Conservation (phyloP, 1,140 invertebrate species). For the Cardiocondyla obscurior region DNA sequence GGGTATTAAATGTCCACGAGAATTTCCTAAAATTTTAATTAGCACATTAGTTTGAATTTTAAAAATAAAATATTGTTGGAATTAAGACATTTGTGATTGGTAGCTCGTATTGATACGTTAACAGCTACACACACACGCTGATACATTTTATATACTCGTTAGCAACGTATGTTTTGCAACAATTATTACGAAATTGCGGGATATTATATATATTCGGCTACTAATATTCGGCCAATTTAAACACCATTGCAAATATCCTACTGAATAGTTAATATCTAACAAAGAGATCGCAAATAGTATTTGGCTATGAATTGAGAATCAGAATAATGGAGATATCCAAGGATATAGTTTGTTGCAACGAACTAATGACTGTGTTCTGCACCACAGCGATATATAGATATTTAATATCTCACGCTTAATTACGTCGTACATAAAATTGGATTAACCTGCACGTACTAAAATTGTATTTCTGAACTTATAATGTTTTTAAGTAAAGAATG, state of each 20-base stretch:
- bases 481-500: too few species aligned
- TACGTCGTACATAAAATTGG: background rate
- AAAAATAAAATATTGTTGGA: background rate
- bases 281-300: background rate
- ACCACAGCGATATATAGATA: background rate
- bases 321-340: background rate
- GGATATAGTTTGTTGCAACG: background rate
- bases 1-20: background rate
- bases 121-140: too few species aligned
- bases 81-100: background rate
- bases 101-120: too few species aligned
- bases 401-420: background rate
- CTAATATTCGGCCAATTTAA: slow-evolving; percentile 19
- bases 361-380: background rate
- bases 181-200: background rate
- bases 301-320: background rate
- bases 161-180: background rate
- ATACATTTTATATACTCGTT: background rate
- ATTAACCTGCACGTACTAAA: background rate
- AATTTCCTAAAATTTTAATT: background rate
- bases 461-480: background rate
- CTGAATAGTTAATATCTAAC: background rate
- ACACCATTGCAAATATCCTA: background rate
- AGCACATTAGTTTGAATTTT: background rate
- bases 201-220: background rate